phyloP scores from a whole-genome alignment of 1,140 invertebrate genomes.

The Acyrthosiphon pisum region DNA sequence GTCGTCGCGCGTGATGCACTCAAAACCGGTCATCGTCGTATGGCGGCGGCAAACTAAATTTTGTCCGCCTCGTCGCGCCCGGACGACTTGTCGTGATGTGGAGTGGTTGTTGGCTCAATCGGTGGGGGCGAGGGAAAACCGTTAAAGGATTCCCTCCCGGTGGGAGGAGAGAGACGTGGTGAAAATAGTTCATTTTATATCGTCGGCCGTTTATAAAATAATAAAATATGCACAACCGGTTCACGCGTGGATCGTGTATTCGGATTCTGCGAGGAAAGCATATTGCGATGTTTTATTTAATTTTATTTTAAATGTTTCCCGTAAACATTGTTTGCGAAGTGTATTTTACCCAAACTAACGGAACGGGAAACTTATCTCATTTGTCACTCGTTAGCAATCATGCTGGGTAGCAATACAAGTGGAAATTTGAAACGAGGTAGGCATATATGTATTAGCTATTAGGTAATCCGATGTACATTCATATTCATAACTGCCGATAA shows the following conservation, averaged over 20 bases:
- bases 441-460: no score
- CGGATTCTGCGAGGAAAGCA: neutral
- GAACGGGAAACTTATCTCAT: no score
- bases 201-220: neutral
- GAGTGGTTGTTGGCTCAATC: neutral
- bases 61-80: neutral
- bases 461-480: neutral
- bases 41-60: neutral
- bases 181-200: constrained; percentile 10
- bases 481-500: neutral
- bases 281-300: neutral
- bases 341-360: no score
- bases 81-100: neutral
- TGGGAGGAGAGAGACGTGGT: neutral
- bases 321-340: no score
- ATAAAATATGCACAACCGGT: neutral
- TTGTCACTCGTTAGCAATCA: neutral
- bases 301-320: neutral
- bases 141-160: neutral
- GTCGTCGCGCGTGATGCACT: neutral
- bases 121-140: neutral
- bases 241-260: neutral
- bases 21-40: neutral
- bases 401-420: neutral
- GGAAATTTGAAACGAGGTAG: neutral